A percentile compares a stretch with the other conserved stretches of the same genome.
Conservation (phyloP, 2,888 invertebrate genomes). For the Agriopis leucophaearia region DNA sequence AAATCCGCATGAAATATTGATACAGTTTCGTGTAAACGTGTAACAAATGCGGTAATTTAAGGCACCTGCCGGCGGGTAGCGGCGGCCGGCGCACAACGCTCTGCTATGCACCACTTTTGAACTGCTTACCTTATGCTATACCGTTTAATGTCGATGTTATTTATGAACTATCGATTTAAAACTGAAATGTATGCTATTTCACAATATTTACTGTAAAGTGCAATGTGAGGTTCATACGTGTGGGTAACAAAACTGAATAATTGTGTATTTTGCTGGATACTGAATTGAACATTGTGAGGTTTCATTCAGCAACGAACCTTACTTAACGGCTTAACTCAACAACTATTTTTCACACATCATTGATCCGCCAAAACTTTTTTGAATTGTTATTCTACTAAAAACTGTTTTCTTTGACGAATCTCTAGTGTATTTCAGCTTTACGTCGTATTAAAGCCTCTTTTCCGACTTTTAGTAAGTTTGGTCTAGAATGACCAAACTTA, state of each 20-base stretch:
- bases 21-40: slow-evolving; percentile 87
- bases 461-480: too few species aligned
- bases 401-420: too few species aligned
- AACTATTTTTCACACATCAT: too few species aligned
- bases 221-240: neutral
- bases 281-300: too few species aligned
- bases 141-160: slow-evolving; percentile 60
- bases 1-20: slow-evolving; percentile 86
- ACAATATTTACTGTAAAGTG: neutral
- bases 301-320: too few species aligned
- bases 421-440: too few species aligned
- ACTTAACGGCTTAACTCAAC: too few species aligned
- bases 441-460: too few species aligned
- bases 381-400: too few species aligned
- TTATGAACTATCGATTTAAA: slow-evolving; percentile 51
- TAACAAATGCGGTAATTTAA: slow-evolving; percentile 86
- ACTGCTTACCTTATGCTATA: slow-evolving; percentile 70
- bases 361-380: too few species aligned
- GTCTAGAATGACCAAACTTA: too few species aligned
- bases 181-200: slow-evolving; percentile 17
- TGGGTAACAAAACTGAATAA: neutral
- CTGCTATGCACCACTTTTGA: slow-evolving; percentile 78
- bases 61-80: slow-evolving; percentile 77
- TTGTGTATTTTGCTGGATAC: too few species aligned
- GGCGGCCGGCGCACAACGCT: slow-evolving; percentile 53